These are phyloP conservation scores for Drosophila mayri DNA, from an alignment of 1,140 invertebrate species.

Conservation along the genomic window DNA sequence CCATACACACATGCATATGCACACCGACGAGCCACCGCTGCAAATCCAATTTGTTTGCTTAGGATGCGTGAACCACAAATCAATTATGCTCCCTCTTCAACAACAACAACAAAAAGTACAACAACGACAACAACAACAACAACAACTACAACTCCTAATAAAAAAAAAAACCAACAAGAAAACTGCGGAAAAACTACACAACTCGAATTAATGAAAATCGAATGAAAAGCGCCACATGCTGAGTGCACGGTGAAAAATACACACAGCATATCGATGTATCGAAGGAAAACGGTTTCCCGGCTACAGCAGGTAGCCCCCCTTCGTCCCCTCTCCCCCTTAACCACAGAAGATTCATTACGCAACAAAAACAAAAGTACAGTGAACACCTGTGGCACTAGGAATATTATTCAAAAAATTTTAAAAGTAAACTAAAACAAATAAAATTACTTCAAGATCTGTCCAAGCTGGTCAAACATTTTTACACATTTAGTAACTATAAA, in stretches of 20 bases:
- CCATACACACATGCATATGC: neutral
- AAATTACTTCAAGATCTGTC: no score
- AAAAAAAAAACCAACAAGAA: conserved; percentile 13
- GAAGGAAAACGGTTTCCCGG: conserved; percentile 33
- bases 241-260: conserved; percentile 22
- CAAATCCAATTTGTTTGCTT: conserved; percentile 64
- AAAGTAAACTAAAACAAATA: neutral
- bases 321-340: no score
- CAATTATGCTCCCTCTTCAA: conserved; percentile 64
- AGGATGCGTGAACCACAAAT: conserved; percentile 66
- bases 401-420: neutral
- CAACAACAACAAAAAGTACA: conserved; percentile 15
- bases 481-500: no score
- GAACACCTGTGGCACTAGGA: neutral
- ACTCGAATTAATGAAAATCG: conserved; percentile 76
- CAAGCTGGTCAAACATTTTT: no score
- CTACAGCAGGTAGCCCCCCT: neutral
- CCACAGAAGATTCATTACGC: conserved; percentile 69
- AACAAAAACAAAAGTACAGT: conserved; percentile 30
- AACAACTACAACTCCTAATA: neutral
- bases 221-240: conserved; percentile 73
- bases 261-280: conserved; percentile 25
- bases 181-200: conserved; percentile 42
- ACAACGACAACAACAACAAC: conserved; percentile 10
- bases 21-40: conserved; percentile 22